Conservation (phyloP, 2,888 invertebrate genomes). For the Apamea anceps region DNA sequence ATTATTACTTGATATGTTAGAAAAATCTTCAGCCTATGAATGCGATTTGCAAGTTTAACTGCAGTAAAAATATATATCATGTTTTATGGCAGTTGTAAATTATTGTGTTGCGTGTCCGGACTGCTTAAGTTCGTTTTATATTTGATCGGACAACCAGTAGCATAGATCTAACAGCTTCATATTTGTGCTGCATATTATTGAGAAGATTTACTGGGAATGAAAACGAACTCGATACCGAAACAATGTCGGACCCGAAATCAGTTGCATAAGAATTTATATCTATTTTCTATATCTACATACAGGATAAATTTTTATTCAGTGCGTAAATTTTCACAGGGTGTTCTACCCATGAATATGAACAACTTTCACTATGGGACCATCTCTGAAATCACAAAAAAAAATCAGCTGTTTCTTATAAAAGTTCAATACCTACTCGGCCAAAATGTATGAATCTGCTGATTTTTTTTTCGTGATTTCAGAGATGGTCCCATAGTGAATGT, state of each 20-base stretch:
- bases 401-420: no score
- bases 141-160: conserved; percentile 7
- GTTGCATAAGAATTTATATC: not conserved
- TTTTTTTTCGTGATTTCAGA: no score
- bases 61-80: conserved; percentile 49
- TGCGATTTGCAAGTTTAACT: conserved; percentile 60
- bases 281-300: no score
- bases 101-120: conserved; percentile 39
- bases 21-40: conserved; percentile 63
- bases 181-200: not conserved
- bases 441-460: no score
- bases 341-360: no score
- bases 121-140: conserved; percentile 14
- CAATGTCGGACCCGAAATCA: not conserved
- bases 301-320: no score
- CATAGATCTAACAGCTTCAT: not conserved
- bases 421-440: no score
- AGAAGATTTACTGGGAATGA: not conserved
- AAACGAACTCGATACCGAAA: not conserved
- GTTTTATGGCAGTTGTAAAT: conserved; percentile 48
- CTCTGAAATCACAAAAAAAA: no score
- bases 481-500: no score
- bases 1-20: conserved; percentile 52
- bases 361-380: no score
- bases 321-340: no score